A percentile compares a stretch with the other conserved stretches of the same genome.
Evolutionary conservation across 2,888 invertebrate species (phyloP).

Genomic region (Megaustenia siamemsis): DNA sequence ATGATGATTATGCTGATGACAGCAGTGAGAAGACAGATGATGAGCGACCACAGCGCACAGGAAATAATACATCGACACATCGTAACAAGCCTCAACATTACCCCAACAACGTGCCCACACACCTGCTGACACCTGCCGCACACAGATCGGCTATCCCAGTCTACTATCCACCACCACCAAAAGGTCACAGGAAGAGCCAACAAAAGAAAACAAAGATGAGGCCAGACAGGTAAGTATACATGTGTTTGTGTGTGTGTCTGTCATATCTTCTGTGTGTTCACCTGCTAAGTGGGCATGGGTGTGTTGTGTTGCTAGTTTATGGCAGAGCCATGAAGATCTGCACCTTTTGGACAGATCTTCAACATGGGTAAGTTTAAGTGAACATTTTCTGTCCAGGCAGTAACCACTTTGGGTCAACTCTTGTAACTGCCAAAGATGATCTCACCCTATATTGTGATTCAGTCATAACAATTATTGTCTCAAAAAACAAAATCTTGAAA

Average conservation of each 20-base stretch:
- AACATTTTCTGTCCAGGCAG: no score
- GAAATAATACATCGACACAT: constrained; percentile 28
- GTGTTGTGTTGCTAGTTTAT: no score
- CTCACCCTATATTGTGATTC: no score
- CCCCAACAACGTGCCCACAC: constrained; percentile 59
- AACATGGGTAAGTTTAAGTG: no score
- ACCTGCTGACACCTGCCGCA: constrained; percentile 63
- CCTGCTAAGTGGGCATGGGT: no score
- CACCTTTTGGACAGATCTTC: no score
- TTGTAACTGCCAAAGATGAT: no score
- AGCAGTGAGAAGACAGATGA: constrained; percentile 64
- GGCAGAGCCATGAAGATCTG: no score
- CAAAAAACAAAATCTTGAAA: no score
- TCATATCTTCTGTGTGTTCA: no score
- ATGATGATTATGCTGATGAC: constrained; percentile 62
- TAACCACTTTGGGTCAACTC: no score
- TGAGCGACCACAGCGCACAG: constrained; percentile 53
- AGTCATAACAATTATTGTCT: no score
- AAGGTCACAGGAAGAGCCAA: constrained; percentile 45
- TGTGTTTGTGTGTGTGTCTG: neutral
- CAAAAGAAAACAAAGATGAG: neutral
- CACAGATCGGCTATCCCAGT: constrained; percentile 70
- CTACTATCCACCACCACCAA: constrained; percentile 73
- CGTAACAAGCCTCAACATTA: constrained; percentile 64
- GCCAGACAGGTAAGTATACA: constrained; percentile 4